Evolutionary conservation across 2,797 vertebrate species (phyloP).

Genomic region (Gouania willdenowi): DNA sequence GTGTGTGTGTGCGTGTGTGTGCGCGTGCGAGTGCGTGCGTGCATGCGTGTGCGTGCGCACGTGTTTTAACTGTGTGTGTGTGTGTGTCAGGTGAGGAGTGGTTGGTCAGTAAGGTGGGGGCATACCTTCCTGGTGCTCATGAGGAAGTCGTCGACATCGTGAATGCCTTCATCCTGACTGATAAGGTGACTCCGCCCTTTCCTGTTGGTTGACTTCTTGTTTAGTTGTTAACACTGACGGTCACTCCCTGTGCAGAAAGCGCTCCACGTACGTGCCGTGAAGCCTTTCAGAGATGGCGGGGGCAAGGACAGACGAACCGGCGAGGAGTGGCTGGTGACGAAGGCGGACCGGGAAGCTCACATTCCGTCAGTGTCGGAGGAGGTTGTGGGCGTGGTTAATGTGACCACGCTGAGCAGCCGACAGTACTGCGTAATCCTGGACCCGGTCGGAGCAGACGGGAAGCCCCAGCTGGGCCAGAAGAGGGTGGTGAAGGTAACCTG

Average conservation of each 20-base stretch:
- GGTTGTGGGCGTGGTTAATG: conserved; percentile 80
- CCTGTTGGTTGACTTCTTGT: too few relatives aligned
- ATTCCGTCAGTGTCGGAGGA: conserved; percentile 86
- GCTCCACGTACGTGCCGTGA: conserved; percentile 82
- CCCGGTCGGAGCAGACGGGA: conserved; percentile 79
- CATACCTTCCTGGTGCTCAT: conserved; percentile 85
- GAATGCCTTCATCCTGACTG: conserved; percentile 85
- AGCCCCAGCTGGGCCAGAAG: conserved; percentile 88
- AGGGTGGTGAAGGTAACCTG: conserved; percentile 84
- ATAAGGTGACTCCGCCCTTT: conserved; percentile 76
- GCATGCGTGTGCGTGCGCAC: too few relatives aligned
- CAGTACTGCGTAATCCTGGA: conserved; percentile 88
- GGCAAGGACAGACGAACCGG: conserved; percentile 76
- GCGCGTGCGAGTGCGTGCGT: neutral
- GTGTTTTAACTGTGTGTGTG: neutral
- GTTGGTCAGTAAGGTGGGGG: conserved; percentile 86
- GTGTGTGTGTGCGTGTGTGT: conserved; percentile 53
- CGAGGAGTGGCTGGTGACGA: conserved; percentile 89
- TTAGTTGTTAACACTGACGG: too few relatives aligned
- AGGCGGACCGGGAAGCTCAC: conserved; percentile 81
- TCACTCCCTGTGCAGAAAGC: conserved; percentile 84
- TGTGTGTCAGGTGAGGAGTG: conserved; percentile 84
- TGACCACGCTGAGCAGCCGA: conserved; percentile 82
- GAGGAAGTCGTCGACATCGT: conserved; percentile 88
- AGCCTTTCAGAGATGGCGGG: conserved; percentile 76